Evolutionary conservation across 2,797 vertebrate genomes (phyloP).

Genomic region (Microctenopoma lineatum): DNA sequence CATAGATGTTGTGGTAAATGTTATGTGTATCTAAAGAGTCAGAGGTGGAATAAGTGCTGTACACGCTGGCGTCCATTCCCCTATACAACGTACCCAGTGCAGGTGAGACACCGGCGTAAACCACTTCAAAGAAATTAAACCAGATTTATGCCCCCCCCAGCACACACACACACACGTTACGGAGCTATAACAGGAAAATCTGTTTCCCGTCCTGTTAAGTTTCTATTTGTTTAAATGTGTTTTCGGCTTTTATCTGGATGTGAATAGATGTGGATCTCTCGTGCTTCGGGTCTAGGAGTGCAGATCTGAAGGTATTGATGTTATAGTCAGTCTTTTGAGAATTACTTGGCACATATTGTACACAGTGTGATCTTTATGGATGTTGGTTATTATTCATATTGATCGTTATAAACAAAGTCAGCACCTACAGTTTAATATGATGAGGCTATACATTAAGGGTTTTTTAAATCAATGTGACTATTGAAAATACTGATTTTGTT

Average conservation of each 20-base stretch:
- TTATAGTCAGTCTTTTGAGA: slow-evolving; percentile 28
- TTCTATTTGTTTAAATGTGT: slow-evolving; percentile 14
- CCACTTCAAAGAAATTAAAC: background rate
- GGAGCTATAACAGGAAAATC: slow-evolving; percentile 6
- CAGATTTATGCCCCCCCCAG: background rate
- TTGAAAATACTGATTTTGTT: slow-evolving; percentile 64
- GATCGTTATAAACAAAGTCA: slow-evolving; percentile 10
- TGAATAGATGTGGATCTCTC: slow-evolving; percentile 25
- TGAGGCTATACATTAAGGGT: slow-evolving; percentile 27
- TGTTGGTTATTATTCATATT: slow-evolving; percentile 8
- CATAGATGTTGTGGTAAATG: slow-evolving; percentile 63
- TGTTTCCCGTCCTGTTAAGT: background rate
- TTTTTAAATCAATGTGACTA: slow-evolving; percentile 49
- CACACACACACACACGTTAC: background rate
- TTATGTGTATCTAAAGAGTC: slow-evolving; percentile 56
- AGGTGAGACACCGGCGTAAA: background rate
- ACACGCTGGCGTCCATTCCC: slow-evolving; percentile 21
- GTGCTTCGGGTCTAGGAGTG: slow-evolving; percentile 16
- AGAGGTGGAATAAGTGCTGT: slow-evolving; percentile 52
- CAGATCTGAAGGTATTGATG: slow-evolving; percentile 29
- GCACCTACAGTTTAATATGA: slow-evolving; percentile 36
- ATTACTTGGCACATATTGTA: slow-evolving; percentile 15
- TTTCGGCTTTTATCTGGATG: slow-evolving; percentile 22
- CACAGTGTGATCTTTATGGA: slow-evolving; percentile 3
- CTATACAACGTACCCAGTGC: slow-evolving; percentile 20